These are phyloP conservation scores for Siderastrea siderea DNA, from an alignment of 92 coral and sea anemone genomes.

Conservation along the genomic window DNA sequence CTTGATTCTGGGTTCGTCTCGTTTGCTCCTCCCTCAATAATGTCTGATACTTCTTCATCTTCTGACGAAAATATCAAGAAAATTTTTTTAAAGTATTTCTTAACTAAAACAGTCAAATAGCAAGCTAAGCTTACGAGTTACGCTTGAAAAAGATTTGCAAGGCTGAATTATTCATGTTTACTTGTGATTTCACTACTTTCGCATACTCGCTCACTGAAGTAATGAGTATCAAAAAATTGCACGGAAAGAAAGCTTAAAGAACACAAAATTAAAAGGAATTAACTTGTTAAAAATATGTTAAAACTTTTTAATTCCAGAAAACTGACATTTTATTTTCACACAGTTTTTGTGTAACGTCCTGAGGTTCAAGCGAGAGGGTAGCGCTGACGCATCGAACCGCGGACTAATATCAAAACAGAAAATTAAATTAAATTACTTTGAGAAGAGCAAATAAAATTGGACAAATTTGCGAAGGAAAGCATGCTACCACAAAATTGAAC, in stretches of 20 bases:
- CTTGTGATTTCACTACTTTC: slow-evolving; percentile 68
- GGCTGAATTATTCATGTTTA: slow-evolving; percentile 60
- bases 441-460: not conserved
- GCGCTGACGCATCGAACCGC: slow-evolving; percentile 37
- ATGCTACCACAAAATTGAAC: not conserved
- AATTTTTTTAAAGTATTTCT: not conserved
- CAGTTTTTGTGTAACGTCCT: not conserved
- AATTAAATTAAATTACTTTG: not conserved
- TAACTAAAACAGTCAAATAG: not conserved
- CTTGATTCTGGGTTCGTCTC: slow-evolving; percentile 15
- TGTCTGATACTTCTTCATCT: slow-evolving; percentile 43
- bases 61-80: slow-evolving; percentile 5
- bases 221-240: slow-evolving; percentile 22
- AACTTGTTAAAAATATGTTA: not conserved
- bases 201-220: slow-evolving; percentile 77
- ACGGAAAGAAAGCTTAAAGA: not conserved
- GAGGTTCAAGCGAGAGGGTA: not conserved
- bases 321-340: not conserved
- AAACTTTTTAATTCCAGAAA: not conserved
- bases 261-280: not conserved
- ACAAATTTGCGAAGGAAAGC: not conserved
- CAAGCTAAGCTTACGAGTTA: not conserved
- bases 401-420: slow-evolving; percentile 5
- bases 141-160: not conserved
- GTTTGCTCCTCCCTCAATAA: slow-evolving; percentile 10